Percentiles rank a stretch among this genome's conserved stretches.
phyloP scores from a whole-genome alignment of 2,797 vertebrate genomes.

The Pelochelys cantorii region DNA sequence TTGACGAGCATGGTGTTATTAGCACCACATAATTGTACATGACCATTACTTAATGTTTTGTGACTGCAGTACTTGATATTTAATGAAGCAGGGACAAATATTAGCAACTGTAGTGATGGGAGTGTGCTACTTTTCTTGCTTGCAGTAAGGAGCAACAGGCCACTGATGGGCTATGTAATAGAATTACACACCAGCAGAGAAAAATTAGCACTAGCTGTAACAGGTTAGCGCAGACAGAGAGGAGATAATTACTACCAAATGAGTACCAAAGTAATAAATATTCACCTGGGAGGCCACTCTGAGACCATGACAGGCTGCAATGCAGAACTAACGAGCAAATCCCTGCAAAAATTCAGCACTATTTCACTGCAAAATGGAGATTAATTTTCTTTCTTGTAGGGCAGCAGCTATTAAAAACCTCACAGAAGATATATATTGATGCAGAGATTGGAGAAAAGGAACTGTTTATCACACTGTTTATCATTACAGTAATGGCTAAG shows the following conservation, averaged over 20 bases:
- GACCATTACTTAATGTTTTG: conserved; percentile 18
- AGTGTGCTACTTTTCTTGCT: not conserved
- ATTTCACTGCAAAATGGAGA: conserved; percentile 59
- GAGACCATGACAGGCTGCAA: conserved; percentile 15
- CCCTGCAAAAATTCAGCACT: conserved; percentile 39
- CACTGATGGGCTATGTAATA: conserved; percentile 56
- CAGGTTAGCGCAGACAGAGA: conserved; percentile 48
- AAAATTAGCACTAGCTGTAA: conserved; percentile 41
- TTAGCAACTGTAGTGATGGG: conserved; percentile 48
- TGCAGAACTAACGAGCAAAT: conserved; percentile 63
- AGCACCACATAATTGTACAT: not conserved
- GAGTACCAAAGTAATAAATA: conserved; percentile 57
- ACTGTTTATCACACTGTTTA: conserved; percentile 16
- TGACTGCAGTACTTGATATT: conserved; percentile 42
- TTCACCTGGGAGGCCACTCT: conserved; percentile 11
- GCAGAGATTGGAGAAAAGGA: conserved; percentile 38
- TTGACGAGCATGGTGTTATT: conserved; percentile 1
- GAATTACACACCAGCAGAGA: conserved; percentile 55
- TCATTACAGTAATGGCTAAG: conserved; percentile 2
- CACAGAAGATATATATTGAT: not conserved
- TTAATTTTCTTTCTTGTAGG: conserved; percentile 60
- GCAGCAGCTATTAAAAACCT: conserved; percentile 42
- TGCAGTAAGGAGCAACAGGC: conserved; percentile 54
- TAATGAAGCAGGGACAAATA: conserved; percentile 62
- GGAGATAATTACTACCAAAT: conserved; percentile 62